Evolutionary conservation across 2,888 invertebrate species (phyloP).

Genomic region (Patella ulyssiponensis): DNA sequence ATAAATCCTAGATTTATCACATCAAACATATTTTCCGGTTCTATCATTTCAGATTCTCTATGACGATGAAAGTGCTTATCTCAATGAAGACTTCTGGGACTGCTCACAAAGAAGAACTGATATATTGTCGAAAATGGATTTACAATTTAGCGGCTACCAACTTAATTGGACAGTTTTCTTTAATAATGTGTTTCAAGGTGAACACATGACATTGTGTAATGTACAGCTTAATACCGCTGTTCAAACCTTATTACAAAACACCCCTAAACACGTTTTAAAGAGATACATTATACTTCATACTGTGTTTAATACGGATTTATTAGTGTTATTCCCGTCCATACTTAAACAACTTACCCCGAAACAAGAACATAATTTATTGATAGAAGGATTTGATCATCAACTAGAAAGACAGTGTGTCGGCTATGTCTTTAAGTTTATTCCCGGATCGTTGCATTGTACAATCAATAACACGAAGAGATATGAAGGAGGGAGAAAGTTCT

Average conservation of each 20-base stretch:
- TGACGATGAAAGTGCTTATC: conserved; percentile 14
- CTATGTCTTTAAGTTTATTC: conserved; percentile 14
- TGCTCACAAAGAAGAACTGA: conserved; percentile 14
- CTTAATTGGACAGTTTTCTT: conserved; percentile 40
- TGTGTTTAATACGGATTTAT: conserved; percentile 48
- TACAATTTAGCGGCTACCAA: conserved; percentile 35
- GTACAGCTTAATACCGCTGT: conserved; percentile 35
- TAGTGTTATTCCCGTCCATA: conserved; percentile 37
- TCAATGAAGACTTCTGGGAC: conserved; percentile 16
- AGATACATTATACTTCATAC: conserved; percentile 49
- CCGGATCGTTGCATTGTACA: conserved; percentile 16
- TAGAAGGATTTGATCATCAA: conserved; percentile 5
- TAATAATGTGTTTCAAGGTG: conserved; percentile 31
- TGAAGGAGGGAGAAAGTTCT: conserved; percentile 10
- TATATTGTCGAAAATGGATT: conserved; percentile 14
- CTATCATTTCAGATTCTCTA: conserved; percentile 18
- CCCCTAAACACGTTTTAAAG: conserved; percentile 39
- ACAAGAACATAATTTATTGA: neutral
- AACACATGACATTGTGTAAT: conserved; percentile 23
- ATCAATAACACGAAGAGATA: neutral
- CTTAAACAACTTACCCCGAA: conserved; percentile 20
- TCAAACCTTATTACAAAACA: conserved; percentile 40
- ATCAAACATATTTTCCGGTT: neutral
- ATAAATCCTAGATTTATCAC: neutral
- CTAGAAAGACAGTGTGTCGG: conserved; percentile 20